Base-by-base conservation (phyloP, 2,888 invertebrate genomes). In the Idaea biselata region DNA sequence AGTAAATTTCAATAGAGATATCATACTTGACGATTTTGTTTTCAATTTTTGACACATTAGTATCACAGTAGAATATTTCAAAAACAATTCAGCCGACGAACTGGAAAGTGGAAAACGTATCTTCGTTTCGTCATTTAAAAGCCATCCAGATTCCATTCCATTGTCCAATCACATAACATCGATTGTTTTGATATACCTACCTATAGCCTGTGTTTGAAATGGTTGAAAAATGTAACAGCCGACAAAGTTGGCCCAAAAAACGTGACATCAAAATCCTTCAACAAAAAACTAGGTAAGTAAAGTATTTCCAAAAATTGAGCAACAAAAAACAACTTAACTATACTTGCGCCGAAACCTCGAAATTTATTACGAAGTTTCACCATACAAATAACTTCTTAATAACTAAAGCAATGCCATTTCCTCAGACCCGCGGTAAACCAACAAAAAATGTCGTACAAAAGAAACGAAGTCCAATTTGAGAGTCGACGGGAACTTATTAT, bases 401-500 rank as follows among this genome's bases (percentile, higher is more conserved):
- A 82, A 79, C 76, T 76, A 79, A 79, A 78, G 75, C 75, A 78
- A 82, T 78, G 72, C 71, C 54, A 79, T 80, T 81, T 77, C 72
- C 77, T 64, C 65, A 68, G 71, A 72, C 63, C 65, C 62, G 72
- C 61, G 72, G 72, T 73, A 69, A 73, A 76, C 76, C 75, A 74
- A 75, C 73, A 78, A 83, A 68, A 84, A 84, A 75, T 77, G 76
- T 77, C 73, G 75, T 76, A 81, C 78, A 83, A 84, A 83, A 81
- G 80, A 79, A 82, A 71, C 79, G 77, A 82, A 82, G 80, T 86
- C 85, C 88, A 89, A 89, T 89, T 90, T 88, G 83, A 83, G 83
- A 81, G 78, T 78, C 84, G 82, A 84, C 82, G 80, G 81, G 77
- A 86, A 86, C 89, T 88, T 90, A 88, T 90, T 91, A 90, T 90